Evolutionary conservation across 2,797 vertebrate genomes (phyloP), one percentile per base, ranked within the genome.

Genomic region (Xenopus petersii): DNA sequence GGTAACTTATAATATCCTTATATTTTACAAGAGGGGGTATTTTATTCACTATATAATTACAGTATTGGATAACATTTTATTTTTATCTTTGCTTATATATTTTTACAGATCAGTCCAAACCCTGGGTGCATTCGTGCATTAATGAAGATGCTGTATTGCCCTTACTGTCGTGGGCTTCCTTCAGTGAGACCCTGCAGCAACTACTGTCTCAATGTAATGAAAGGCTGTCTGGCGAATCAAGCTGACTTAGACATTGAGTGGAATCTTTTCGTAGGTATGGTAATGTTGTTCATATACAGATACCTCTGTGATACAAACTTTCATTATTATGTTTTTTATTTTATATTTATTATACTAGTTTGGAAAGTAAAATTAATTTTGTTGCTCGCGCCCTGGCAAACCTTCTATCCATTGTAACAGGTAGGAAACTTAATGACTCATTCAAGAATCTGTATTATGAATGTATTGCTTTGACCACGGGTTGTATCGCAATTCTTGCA

Each of bases 201-300:
- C 90, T 98, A 96, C 88, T 99, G 97, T 85, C 93, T 98, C 83
- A 97, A 96, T 46, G 96, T 98, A 81, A 94, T 99, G 94, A 98
- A 97, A 87, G 95, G 96, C 84, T 99, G 97, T 79, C 89, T 98
- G 83, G 94, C 94, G 75, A 96, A 96, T 85, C 95, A 96, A 85
- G 95, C 95, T 0, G 94, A 97, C 85, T 90, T 98, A 81, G 94
- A 98, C 83, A 94, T 94, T 0, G 95, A 98, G 83, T 99, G 97
- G 97, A 98, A 95, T 84, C 94, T 94, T 48, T 99, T 98, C 81
- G 92, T 97, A 73, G 97, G 97, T 98, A 91, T 93, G 95, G 87
- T 51, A 55, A 51, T 51, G 8, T 42, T 42, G 36, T 42, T 7
- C 8, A 42, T 42, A 42, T 42, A 42, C 36, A 42, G 36, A 42